phyloP scores from a whole-genome alignment of 2,113 vertebrate genomes.

The Thinocorus orbignyianus region DNA sequence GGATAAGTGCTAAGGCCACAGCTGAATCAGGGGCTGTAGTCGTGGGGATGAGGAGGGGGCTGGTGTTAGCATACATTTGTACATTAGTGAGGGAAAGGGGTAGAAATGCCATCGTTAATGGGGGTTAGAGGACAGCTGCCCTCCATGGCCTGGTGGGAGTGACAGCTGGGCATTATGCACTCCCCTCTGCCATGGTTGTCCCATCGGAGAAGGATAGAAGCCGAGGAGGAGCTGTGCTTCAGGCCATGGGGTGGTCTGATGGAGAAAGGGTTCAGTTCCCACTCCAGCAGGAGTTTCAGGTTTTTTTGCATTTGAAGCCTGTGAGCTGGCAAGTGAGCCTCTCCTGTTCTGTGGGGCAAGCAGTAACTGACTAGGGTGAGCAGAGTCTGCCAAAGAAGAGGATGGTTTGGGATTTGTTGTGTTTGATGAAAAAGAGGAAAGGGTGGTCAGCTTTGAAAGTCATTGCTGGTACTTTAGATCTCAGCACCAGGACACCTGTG shows the following conservation, averaged over 20 bases:
- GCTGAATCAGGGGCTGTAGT: no score
- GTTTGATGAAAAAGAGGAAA: constrained; percentile 77
- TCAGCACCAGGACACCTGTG: constrained; percentile 65
- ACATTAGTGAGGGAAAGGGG: background rate
- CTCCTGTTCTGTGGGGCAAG: background rate
- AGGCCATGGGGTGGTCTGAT: no score
- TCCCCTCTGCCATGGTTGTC: fast-evolving
- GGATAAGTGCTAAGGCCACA: background rate
- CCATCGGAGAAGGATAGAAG: background rate
- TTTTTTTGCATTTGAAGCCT: background rate
- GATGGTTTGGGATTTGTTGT: constrained; percentile 68
- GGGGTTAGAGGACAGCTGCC: background rate
- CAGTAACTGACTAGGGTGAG: constrained; percentile 53
- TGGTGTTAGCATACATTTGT: fast-evolving
- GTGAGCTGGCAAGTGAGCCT: background rate
- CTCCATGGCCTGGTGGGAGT: background rate
- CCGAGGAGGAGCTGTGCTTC: background rate
- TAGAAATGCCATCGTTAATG: background rate
- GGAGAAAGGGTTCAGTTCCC: background rate
- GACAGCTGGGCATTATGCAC: fast-evolving
- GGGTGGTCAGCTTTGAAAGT: constrained; percentile 73
- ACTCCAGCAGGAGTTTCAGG: background rate
- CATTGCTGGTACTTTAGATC: constrained; percentile 19
- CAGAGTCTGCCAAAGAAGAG: constrained; percentile 75
- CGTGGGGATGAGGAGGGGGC: no score